These are phyloP conservation scores for Aporrectodea caliginosa DNA, from an alignment of 1,140 invertebrate species.

Conservation along the genomic window DNA sequence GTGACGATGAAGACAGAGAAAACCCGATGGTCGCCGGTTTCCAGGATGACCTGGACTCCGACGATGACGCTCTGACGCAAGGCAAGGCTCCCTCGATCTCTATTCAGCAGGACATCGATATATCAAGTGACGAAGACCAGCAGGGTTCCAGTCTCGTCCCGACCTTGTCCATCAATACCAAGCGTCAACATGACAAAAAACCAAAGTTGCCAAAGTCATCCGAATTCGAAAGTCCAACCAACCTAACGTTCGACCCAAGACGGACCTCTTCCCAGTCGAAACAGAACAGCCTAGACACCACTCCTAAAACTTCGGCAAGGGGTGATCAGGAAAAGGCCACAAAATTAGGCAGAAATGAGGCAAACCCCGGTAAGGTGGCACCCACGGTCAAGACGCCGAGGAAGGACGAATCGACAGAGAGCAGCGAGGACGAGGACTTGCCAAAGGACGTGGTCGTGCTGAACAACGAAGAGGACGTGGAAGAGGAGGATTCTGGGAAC, in stretches of 20 bases:
- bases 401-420: background rate
- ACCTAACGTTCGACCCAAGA: too few species aligned
- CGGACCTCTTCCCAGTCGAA: too few species aligned
- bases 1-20: slow-evolving; percentile 67
- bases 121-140: background rate
- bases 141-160: too few species aligned
- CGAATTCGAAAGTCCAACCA: too few species aligned
- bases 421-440: background rate
- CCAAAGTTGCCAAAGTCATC: background rate
- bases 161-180: too few species aligned
- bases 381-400: background rate
- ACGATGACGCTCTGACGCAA: slow-evolving; percentile 58
- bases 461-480: background rate
- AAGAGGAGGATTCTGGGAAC: background rate
- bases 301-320: background rate
- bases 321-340: background rate
- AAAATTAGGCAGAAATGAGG: background rate
- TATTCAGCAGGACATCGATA: background rate
- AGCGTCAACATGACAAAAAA: background rate
- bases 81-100: background rate
- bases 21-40: slow-evolving; percentile 84
- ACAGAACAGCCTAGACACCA: background rate
- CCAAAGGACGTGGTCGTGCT: background rate
- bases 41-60: slow-evolving; percentile 64
- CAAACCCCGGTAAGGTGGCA: background rate